Conservation (phyloP, 2,888 invertebrate genomes). For the Lysandra coridon region DNA sequence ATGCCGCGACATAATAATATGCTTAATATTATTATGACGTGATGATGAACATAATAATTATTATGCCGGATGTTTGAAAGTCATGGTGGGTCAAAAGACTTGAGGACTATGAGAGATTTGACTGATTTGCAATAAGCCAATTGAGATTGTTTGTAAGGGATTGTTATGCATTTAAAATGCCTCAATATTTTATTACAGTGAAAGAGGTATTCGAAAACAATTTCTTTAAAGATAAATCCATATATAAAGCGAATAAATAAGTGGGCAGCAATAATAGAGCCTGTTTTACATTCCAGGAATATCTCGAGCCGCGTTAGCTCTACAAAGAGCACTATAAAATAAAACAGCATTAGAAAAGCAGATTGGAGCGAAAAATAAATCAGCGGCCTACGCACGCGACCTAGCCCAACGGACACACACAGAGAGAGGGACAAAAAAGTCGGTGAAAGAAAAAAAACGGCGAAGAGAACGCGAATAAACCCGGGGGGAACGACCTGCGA, state of each 20-base stretch:
- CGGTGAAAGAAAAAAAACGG: constrained; percentile 52
- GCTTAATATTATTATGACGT: too few species aligned
- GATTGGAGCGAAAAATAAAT: constrained; percentile 53
- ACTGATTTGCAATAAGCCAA: not conserved
- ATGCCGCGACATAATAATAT: too few species aligned
- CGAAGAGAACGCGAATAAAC: constrained; percentile 65
- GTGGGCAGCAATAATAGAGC: constrained; percentile 7
- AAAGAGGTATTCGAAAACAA: constrained; percentile 8
- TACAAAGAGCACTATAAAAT: constrained; percentile 51
- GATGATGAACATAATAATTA: too few species aligned
- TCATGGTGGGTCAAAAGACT: too few species aligned
- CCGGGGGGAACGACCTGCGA: constrained; percentile 75
- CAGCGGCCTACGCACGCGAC: constrained; percentile 66
- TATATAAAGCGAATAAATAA: constrained; percentile 14
- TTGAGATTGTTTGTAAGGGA: not conserved
- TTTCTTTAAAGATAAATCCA: constrained; percentile 6
- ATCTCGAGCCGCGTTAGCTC: constrained; percentile 27
- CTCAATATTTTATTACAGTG: not conserved
- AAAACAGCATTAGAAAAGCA: constrained; percentile 55
- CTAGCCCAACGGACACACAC: constrained; percentile 63
- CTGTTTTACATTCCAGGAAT: constrained; percentile 30
- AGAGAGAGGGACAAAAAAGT: constrained; percentile 60
- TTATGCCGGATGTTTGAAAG: too few species aligned
- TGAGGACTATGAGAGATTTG: not conserved
- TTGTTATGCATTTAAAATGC: not conserved